Evolutionary conservation across 2,888 invertebrate species (phyloP).

Genomic region (Sphinx pinastri): DNA sequence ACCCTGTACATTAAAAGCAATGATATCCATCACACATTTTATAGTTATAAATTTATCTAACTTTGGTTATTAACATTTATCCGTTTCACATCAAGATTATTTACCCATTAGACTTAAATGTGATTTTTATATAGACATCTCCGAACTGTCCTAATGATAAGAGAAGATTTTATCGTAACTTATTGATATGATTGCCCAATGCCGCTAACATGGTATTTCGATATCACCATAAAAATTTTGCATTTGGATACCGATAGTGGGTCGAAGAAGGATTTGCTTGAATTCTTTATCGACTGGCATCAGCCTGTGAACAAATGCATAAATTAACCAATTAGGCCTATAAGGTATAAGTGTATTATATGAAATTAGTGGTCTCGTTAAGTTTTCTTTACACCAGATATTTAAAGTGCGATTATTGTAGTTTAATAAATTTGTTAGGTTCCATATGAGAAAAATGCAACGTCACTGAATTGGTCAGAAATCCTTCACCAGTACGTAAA

Average conservation of each 20-base stretch:
- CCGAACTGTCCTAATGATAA: neutral
- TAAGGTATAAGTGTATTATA: neutral
- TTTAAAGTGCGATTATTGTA: neutral
- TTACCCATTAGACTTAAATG: neutral
- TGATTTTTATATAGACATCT: neutral
- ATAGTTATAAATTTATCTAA: slow-evolving; percentile 46
- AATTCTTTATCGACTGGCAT: slow-evolving; percentile 50
- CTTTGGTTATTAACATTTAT: slow-evolving; percentile 60
- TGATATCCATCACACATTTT: slow-evolving; percentile 5
- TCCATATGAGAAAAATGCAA: neutral
- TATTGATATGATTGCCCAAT: neutral
- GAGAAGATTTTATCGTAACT: neutral
- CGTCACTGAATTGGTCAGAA: neutral
- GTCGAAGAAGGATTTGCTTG: neutral
- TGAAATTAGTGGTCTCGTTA: neutral
- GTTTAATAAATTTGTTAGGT: neutral
- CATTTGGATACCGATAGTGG: neutral
- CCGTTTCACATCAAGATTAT: neutral
- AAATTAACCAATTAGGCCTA: neutral
- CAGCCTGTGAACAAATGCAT: slow-evolving; percentile 50
- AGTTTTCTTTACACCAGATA: neutral
- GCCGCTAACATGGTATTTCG: neutral
- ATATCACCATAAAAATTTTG: neutral
- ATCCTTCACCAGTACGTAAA: neutral
- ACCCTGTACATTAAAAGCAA: neutral